Evolutionary conservation across 2,888 invertebrate species (phyloP), one percentile per base, ranked within the genome.

Genomic region (Acanthosepion esculentum): DNA sequence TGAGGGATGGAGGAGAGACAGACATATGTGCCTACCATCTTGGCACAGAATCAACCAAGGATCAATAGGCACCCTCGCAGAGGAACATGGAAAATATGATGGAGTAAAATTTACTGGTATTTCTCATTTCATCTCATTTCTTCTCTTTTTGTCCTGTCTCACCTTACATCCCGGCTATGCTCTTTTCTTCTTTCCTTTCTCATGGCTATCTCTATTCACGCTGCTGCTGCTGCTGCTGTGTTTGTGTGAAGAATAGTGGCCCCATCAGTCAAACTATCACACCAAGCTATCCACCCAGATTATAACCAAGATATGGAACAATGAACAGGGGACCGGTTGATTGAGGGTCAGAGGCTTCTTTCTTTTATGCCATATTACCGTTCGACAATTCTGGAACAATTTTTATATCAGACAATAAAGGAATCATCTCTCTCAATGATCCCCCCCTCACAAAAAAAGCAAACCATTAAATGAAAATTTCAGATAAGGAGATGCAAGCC

Each of bases 31-130:
- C 33, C 78, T 78, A 78, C 78, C 78, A 78, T 78, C n/a, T 78
- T 78, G 78, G 78, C 78, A 78, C 78, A n/a, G 78, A n/a, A 78
- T 78, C 78, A 78, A 78, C 78, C 78, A 78, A 78, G 78, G 78
- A 78, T 78, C 78, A 78, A 78, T 78, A 78, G 78, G n/a, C 78
- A 78, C n/a, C 78, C n/a, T 78, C 78, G 78, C 33, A 78, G 78
- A 78, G 78, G 78, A 78, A 78, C 78, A 78, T 78, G 78, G n/a
- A 78, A 78, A 78, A 78, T 78, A 78, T 78, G 78, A 78, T 78
- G 78, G 78, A n/a, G 78, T 78, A 78, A 78, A 78, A 78, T 78
- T 78, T 33, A 78, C 78, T 78, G 78, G n/a, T 78, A n/a, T 78
- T 78, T 78, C 78, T 78, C 33, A 78, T 78, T 78, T 78, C 78